These are phyloP conservation scores for Poeciliopsis turneri DNA, from an alignment of 2,797 vertebrate genomes.

Conservation along the genomic window DNA sequence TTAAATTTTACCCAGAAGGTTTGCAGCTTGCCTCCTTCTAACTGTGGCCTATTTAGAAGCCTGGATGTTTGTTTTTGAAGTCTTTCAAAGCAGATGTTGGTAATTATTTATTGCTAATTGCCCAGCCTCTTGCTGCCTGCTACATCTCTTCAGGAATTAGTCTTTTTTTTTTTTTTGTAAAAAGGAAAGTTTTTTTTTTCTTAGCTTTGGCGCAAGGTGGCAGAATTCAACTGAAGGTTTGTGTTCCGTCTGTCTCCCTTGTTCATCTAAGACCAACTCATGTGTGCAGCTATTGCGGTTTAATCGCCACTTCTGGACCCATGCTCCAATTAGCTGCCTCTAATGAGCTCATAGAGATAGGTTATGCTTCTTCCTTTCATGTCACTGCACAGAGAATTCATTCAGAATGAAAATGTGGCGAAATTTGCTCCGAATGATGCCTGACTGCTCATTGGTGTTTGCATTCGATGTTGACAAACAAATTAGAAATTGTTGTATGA, in stretches of 20 bases:
- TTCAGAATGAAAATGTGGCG: constrained; percentile 34
- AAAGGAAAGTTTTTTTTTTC: constrained; percentile 21
- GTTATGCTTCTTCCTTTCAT: constrained; percentile 50
- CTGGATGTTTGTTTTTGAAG: constrained; percentile 38
- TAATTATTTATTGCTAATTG: constrained; percentile 65
- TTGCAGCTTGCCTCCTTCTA: constrained; percentile 13
- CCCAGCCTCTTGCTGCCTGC: constrained; percentile 31
- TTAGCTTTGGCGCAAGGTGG: constrained; percentile 36
- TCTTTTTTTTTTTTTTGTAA: constrained; percentile 23
- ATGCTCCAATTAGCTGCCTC: constrained; percentile 63
- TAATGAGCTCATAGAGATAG: constrained; percentile 57
- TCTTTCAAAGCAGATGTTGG: constrained; percentile 55
- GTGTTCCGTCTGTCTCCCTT: constrained; percentile 23
- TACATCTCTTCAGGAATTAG: constrained; percentile 42
- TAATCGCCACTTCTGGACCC: constrained; percentile 55
- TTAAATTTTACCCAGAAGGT: constrained; percentile 6
- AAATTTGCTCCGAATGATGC: constrained; percentile 23
- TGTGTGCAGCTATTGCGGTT: constrained; percentile 55
- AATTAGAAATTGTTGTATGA: constrained; percentile 10
- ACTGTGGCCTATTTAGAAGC: constrained; percentile 11
- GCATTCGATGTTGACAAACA: constrained; percentile 28
- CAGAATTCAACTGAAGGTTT: constrained; percentile 29
- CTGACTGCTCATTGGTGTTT: constrained; percentile 36
- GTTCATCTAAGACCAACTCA: constrained; percentile 36
- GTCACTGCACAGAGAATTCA: constrained; percentile 43